phyloP scores from a whole-genome alignment of 2,888 invertebrate species.

The Daptonema setosum region DNA sequence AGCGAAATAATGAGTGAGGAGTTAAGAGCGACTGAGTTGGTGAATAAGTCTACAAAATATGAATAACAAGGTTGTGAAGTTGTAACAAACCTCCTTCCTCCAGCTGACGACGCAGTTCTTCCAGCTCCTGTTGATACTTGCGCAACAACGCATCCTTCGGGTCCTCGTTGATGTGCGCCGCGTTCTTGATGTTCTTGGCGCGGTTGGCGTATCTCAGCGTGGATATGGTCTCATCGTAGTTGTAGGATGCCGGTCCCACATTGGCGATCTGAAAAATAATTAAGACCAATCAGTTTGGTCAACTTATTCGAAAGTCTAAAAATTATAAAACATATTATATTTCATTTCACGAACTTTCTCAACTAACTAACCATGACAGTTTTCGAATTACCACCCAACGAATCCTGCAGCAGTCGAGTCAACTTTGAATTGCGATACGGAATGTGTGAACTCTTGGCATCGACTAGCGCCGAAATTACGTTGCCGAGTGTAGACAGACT shows the following conservation, averaged over 20 bases:
- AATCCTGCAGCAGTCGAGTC: slow-evolving; percentile 78
- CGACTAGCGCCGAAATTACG: slow-evolving; percentile 89
- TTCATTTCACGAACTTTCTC: background rate
- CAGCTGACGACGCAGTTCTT: slow-evolving; percentile 61
- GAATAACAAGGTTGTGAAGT: background rate
- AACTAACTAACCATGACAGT: slow-evolving; percentile 33
- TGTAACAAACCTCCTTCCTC: slow-evolving; percentile 38
- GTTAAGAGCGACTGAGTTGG: no score
- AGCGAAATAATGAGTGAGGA: no score
- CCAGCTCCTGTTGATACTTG: slow-evolving; percentile 87
- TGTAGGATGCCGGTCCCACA: slow-evolving; percentile 79
- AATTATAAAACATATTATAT: background rate
- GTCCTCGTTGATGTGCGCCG: slow-evolving; percentile 83
- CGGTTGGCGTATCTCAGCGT: slow-evolving; percentile 69
- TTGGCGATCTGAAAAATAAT: slow-evolving; percentile 57
- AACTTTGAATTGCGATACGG: slow-evolving; percentile 94
- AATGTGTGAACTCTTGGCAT: slow-evolving; percentile 85
- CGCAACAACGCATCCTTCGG: slow-evolving; percentile 83
- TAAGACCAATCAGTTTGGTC: background rate
- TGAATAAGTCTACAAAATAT: background rate
- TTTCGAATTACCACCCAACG: slow-evolving; percentile 41
- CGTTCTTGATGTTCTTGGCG: slow-evolving; percentile 89
- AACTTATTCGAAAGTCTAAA: background rate
- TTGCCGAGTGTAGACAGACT: slow-evolving; percentile 89
- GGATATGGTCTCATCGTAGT: slow-evolving; percentile 90